Base-by-base conservation (phyloP, 2,888 invertebrate genomes). In the Meiosimyza platycephala region DNA sequence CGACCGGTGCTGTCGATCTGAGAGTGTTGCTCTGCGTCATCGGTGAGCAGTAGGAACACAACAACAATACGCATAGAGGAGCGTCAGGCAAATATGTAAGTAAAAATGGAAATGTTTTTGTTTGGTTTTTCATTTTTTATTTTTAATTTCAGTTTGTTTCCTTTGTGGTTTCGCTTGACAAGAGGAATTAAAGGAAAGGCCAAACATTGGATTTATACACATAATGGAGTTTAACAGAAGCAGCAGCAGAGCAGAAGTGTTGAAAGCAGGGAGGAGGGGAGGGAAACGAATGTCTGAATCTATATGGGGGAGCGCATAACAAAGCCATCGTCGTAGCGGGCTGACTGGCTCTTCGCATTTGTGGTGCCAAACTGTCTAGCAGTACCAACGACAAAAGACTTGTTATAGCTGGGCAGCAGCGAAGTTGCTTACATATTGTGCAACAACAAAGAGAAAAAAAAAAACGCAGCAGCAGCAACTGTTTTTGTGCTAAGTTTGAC, bases 111-210 rank as follows among this genome's bases (percentile, higher is more conserved):
- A 69, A 68, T 52, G 73, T 40, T 40, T 40, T 40, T 40, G 40
- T 40, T 40, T 40, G 40, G 40, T 40, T 40, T 40, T 40, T 40
- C 2, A 1, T 3, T 9, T 40, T 40, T 40, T 40, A 40, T 40
- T 40, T 40, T 40, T 40, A 40, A 40, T 40, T 40, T 40, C 40
- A 40, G 9, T 40, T 40, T 40, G 40, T 7, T 40, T 40, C 67
- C 73, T 18, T 55, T 18, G 16, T 16, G 18, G 65, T 69, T 64
- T 62, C 70, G 72, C 70, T 70, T 72, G 71, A 76, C 72, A 75
- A 57, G 70, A 72, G 70, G 67, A 75, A 72, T 67, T 60, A 65
- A 52, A 51, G 69, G 33, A 69, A 72, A 72, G 64, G 13, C 22
- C 51, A 18, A 60, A 28, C 28, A 28, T 28, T 28, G 28, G 28